Evolutionary conservation across 2,888 invertebrate species (phyloP).

Genomic region (Volucella bombylans): DNA sequence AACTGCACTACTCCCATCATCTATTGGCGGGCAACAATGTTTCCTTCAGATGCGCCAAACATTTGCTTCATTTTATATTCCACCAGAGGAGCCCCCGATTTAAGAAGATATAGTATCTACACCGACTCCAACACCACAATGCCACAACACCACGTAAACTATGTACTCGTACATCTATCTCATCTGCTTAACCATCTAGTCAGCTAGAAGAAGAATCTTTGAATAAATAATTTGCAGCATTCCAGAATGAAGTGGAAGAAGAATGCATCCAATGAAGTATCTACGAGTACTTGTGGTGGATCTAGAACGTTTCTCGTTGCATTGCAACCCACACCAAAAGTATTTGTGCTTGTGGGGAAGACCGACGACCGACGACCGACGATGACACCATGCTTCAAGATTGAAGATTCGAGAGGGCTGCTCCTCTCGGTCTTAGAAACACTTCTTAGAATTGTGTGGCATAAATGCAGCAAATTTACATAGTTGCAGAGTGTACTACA

Average conservation of each 20-base stretch:
- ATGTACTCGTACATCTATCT: slow-evolving; percentile 6
- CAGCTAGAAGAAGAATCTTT: slow-evolving; percentile 44
- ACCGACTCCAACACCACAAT: background rate
- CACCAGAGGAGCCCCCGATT: slow-evolving; percentile 1
- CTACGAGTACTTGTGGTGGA: slow-evolving; percentile 29
- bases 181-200: slow-evolving; percentile 19
- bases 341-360: slow-evolving; percentile 1
- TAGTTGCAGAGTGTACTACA: slow-evolving; percentile 41
- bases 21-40: slow-evolving; percentile 52
- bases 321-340: slow-evolving; percentile 45
- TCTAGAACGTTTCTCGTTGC: slow-evolving; percentile 23
- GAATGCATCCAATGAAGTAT: slow-evolving; percentile 45
- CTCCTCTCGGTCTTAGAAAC: background rate
- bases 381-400: background rate
- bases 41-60: slow-evolving; percentile 13
- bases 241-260: slow-evolving; percentile 13
- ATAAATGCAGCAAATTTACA: slow-evolving; percentile 39
- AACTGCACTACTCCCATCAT: slow-evolving; percentile 11
- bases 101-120: background rate
- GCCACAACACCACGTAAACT: background rate
- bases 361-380: background rate
- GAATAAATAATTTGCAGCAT: slow-evolving; percentile 67
- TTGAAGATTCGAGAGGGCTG: background rate
- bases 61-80: background rate
- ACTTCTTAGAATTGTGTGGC: slow-evolving; percentile 48